Evolutionary conservation across 2,113 vertebrate species (phyloP).

Genomic region (Tyrannus savana): DNA sequence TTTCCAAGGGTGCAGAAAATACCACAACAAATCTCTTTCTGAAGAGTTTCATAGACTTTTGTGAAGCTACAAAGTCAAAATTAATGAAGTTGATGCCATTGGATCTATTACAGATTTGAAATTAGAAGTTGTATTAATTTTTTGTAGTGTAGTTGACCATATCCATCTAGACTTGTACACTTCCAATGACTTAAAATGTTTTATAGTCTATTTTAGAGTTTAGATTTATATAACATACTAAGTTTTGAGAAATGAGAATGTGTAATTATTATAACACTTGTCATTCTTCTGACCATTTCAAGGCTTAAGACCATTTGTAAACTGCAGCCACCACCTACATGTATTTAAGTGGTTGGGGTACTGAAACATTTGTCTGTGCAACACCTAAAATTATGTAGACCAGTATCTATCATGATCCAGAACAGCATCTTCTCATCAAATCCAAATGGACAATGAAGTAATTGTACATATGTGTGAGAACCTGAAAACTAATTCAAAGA

Average conservation of each 20-base stretch:
- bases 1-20: background rate
- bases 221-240: background rate
- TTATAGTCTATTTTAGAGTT: background rate
- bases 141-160: background rate
- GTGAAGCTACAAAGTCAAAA: background rate
- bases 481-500: background rate
- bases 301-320: background rate
- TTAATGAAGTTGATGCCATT: background rate
- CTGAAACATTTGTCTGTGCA: background rate
- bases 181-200: background rate
- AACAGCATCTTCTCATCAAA: background rate
- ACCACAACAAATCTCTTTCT: background rate
- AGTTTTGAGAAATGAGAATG: background rate
- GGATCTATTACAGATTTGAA: background rate
- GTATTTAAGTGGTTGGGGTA: background rate
- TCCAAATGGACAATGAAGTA: background rate
- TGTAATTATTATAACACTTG: background rate
- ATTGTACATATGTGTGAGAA: background rate
- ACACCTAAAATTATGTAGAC: background rate
- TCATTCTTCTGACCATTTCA: background rate
- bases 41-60: background rate
- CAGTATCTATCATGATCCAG: background rate
- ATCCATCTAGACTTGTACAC: background rate
- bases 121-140: background rate
- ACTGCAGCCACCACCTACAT: background rate